These are phyloP conservation scores for Tapirus indicus DNA, from an alignment of 2,797 vertebrate species.

Conservation along the genomic window DNA sequence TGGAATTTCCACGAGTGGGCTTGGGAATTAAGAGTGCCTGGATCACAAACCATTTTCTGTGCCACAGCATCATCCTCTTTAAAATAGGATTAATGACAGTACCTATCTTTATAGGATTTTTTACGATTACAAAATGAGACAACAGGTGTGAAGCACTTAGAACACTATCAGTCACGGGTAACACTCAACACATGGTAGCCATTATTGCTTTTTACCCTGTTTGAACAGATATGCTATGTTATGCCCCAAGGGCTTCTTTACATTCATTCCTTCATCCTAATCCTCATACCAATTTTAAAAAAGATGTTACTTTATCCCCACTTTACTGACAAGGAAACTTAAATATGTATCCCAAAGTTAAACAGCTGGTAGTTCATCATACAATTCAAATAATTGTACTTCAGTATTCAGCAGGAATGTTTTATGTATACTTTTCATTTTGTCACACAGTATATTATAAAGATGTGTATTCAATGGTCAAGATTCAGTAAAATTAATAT, in stretches of 20 bases:
- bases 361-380: neutral
- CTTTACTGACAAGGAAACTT: neutral
- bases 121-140: neutral
- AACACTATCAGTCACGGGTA: neutral
- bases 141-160: neutral
- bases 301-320: neutral
- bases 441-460: no score
- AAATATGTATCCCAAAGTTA: neutral
- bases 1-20: neutral
- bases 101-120: neutral
- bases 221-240: neutral
- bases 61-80: neutral
- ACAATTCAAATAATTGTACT: neutral
- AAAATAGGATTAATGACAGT: neutral
- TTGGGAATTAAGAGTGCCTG: neutral
- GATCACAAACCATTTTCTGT: neutral
- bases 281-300: neutral
- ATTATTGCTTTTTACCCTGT: neutral
- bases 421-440: neutral
- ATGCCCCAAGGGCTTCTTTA: neutral
- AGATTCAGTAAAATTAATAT: neutral
- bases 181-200: neutral
- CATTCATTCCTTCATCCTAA: neutral
- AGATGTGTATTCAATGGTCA: neutral
- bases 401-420: neutral